These are phyloP conservation scores for Palythoa grandis DNA, from an alignment of 92 coral and sea anemone genomes.

Conservation along the genomic window DNA sequence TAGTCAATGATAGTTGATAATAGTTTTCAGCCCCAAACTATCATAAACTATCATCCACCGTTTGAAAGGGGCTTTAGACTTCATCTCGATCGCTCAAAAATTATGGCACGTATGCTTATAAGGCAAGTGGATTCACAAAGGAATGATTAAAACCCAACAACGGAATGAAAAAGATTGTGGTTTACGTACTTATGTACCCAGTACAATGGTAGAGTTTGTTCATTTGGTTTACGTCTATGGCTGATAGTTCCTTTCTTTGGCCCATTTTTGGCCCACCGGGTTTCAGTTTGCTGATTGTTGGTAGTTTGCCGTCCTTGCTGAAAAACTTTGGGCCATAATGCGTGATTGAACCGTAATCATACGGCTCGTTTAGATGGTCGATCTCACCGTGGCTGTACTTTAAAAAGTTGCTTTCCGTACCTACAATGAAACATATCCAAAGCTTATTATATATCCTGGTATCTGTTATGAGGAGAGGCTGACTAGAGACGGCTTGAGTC, in stretches of 20 bases:
- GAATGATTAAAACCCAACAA: neutral
- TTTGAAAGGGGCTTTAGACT: too few relatives aligned
- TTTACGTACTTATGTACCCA: conserved; percentile 30
- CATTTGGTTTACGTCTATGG: conserved; percentile 42
- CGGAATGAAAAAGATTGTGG: neutral
- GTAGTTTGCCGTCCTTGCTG: conserved; percentile 18
- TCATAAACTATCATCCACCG: too few relatives aligned
- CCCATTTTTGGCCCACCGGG: conserved; percentile 62
- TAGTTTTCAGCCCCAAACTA: too few relatives aligned
- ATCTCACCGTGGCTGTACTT: conserved; percentile 22
- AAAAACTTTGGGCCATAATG: conserved; percentile 30
- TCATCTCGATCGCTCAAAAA: too few relatives aligned
- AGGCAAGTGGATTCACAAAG: too few relatives aligned
- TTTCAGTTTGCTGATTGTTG: conserved; percentile 49
- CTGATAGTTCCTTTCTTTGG: conserved; percentile 51
- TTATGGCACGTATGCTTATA: too few relatives aligned
- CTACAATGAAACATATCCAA: neutral
- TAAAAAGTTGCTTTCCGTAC: conserved; percentile 14
- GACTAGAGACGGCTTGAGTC: too few relatives aligned
- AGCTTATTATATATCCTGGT: neutral
- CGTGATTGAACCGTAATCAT: conserved; percentile 37
- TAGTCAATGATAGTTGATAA: too few relatives aligned
- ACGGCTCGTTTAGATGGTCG: conserved; percentile 17
- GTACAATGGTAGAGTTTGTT: conserved; percentile 54
- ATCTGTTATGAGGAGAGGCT: too few relatives aligned